Conservation (phyloP, 35 echinoderm and acorn worm species). For the Hemicentrotus pulcherrimus region DNA sequence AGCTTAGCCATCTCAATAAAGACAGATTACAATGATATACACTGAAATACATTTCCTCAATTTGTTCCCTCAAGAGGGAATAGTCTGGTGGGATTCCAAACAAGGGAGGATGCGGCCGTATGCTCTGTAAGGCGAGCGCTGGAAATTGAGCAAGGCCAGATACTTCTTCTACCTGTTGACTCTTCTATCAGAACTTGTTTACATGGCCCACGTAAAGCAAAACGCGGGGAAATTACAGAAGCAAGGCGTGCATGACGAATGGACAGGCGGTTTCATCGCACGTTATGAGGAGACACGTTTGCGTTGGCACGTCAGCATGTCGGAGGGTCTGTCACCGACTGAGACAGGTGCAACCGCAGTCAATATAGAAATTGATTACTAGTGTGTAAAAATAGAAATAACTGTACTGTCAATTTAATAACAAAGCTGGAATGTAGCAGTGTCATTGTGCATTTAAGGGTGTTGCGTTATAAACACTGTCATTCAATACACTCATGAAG, state of each 20-base stretch:
- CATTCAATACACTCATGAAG: background rate
- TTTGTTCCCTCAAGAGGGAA: background rate
- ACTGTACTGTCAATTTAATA: background rate
- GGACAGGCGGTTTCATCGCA: background rate
- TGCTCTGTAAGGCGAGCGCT: background rate
- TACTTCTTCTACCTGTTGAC: background rate
- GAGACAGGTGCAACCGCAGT: background rate
- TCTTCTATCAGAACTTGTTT: slow-evolving; percentile 6
- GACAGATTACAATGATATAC: background rate
- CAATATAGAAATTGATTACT: slow-evolving; percentile 13
- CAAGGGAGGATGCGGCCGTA: background rate
- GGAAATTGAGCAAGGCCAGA: background rate
- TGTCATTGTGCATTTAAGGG: background rate
- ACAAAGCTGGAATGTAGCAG: background rate
- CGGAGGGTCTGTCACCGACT: background rate
- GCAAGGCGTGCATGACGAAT: background rate
- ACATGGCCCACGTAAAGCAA: background rate
- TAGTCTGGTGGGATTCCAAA: background rate
- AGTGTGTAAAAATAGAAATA: background rate
- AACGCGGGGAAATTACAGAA: background rate
- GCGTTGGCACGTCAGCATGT: background rate
- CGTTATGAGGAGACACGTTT: background rate
- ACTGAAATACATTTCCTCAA: background rate
- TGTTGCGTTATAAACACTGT: background rate
- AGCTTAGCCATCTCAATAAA: background rate